Evolutionary conservation across 2,113 vertebrate species (phyloP), one percentile per base, ranked within the genome.

Genomic region (Chamaea fasciata): DNA sequence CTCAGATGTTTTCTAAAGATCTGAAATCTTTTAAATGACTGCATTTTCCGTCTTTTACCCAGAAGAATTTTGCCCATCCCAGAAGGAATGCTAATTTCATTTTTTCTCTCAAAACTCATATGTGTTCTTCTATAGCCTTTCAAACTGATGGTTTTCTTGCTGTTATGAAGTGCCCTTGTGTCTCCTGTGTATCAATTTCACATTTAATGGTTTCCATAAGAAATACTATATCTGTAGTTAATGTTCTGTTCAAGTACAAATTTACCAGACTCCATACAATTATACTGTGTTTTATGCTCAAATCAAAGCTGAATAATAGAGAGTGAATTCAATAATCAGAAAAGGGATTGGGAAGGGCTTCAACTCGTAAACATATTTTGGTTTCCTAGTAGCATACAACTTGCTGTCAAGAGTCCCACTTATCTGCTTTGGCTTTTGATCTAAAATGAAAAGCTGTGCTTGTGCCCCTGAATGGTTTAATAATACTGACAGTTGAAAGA

Each of bases 231-330:
- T 89, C 39, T 87, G 15, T 70, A 80, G 46, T 70, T 96, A 90
- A 87, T 90, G 30, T 70, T 80, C 83, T 89, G 60, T 89, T 95
- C 15, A 37, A 89, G 80, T 84, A 83, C 35, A 94, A 77, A 67
- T 94, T 81, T 52, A 71, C 74, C 63, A 69, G 35, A 78, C 79
- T 90, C 33, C 15, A 47, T 92, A 76, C 44, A 92, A 52, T 91
- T 93, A 52, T 82, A 87, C 37, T 44, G 64, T 65, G 64, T 8
- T 90, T 94, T 83, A 73, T 90, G 26, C 64, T 85, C 78, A 65
- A 95, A 97, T 92, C 16, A 19, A 94, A 92, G 42, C 71, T 95
- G 76, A 91, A 87, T 90, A 94, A 80, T 74, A 18, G 70, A 74
- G 49, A 78, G 11, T 52, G 64, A 94, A 87, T 95, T 94, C 67